These are phyloP conservation scores for Acanthurus tractus DNA, from an alignment of 2,797 vertebrate genomes.

Conservation along the genomic window DNA sequence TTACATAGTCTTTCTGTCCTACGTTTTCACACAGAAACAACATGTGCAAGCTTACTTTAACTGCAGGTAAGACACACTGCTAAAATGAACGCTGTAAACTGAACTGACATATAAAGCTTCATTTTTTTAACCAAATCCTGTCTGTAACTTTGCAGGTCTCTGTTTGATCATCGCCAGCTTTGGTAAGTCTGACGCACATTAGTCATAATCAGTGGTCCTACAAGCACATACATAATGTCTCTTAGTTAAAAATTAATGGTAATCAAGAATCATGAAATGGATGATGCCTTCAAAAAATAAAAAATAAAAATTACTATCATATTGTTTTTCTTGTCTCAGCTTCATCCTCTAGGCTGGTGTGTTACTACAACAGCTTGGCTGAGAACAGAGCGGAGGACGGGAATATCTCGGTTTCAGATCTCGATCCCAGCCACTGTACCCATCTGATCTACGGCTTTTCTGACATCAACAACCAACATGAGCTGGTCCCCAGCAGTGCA, in stretches of 20 bases:
- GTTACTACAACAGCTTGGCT: constrained; percentile 86
- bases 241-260: background rate
- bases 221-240: background rate
- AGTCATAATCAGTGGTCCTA: background rate
- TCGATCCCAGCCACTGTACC: constrained; percentile 86
- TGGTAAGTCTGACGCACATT: constrained; percentile 43
- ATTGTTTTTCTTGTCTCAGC: constrained; percentile 62
- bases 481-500: constrained; percentile 71
- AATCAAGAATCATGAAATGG: background rate
- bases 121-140: background rate
- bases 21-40: background rate
- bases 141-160: constrained; percentile 53
- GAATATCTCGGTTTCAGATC: constrained; percentile 72
- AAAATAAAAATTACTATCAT: background rate
- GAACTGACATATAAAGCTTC: no score
- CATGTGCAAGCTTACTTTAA: constrained; percentile 47
- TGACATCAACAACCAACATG: constrained; percentile 63
- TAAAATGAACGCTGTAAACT: no score
- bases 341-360: constrained; percentile 77
- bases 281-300: background rate
- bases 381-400: constrained; percentile 60
- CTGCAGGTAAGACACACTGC: constrained; percentile 44
- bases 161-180: constrained; percentile 42
- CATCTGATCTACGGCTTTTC: constrained; percentile 87
- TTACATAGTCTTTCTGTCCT: background rate